A percentile compares a stretch with the other conserved stretches of the same genome.
These are phyloP conservation scores for Danio choprae DNA, from an alignment of 2,797 vertebrate genomes.

Conservation along the genomic window DNA sequence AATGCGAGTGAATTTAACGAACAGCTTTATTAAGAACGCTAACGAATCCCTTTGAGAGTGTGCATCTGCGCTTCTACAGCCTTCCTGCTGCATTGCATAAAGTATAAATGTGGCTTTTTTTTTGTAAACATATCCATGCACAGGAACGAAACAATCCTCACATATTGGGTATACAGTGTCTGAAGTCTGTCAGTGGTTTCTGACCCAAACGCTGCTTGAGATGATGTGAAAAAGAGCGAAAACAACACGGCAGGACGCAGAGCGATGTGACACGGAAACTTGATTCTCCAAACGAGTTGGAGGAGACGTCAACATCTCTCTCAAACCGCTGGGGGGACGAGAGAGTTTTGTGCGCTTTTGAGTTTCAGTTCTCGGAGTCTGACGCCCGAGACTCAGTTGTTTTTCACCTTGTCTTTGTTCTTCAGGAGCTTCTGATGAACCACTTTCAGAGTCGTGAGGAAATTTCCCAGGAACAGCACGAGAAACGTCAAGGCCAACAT, in stretches of 20 bases:
- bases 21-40: conserved; percentile 1
- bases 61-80: not conserved
- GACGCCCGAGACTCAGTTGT: conserved; percentile 72
- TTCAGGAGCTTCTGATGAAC: conserved; percentile 94
- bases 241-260: conserved; percentile 40
- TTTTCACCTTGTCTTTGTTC: conserved; percentile 81
- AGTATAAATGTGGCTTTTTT: conserved; percentile 63
- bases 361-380: conserved; percentile 9
- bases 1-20: not conserved
- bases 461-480: conserved; percentile 95
- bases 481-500: conserved; percentile 94
- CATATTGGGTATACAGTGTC: conserved; percentile 60
- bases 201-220: conserved; percentile 29
- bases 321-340: not conserved
- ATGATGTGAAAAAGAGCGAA: conserved; percentile 61
- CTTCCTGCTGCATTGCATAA: conserved; percentile 67
- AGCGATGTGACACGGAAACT: conserved; percentile 26
- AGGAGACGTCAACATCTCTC: not conserved
- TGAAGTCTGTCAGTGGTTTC: conserved; percentile 57
- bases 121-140: conserved; percentile 60
- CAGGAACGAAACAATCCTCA: conserved; percentile 58
- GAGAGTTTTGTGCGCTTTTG: conserved; percentile 11
- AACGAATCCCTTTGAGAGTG: conserved; percentile 15
- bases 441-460: conserved; percentile 95
- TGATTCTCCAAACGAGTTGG: not conserved